These are phyloP conservation scores for Pyrgus malvae DNA, from an alignment of 2,888 invertebrate genomes.

Conservation along the genomic window DNA sequence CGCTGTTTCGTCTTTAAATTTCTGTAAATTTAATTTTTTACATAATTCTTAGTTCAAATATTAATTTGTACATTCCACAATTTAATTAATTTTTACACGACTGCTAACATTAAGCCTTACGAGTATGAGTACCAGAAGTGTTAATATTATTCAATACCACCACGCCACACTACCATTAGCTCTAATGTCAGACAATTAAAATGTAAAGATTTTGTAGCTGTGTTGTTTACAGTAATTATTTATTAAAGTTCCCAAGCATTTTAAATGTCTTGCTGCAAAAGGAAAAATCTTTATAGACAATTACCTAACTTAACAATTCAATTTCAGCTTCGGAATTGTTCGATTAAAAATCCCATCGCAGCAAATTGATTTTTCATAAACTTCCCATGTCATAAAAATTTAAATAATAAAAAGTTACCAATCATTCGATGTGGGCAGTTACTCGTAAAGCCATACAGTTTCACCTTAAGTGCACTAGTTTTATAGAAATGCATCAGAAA, in stretches of 20 bases:
- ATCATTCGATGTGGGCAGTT: too few species aligned
- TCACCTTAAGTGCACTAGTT: too few species aligned
- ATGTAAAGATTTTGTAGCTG: not conserved
- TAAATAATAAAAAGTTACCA: too few species aligned
- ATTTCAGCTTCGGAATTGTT: not conserved
- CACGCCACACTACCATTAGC: conserved; percentile 1
- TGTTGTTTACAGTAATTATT: not conserved
- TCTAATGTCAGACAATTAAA: conserved; percentile 2
- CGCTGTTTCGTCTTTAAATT: too few species aligned
- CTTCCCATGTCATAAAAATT: not conserved
- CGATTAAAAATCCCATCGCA: not conserved
- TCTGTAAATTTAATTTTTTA: too few species aligned
- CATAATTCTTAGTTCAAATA: too few species aligned
- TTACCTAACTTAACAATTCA: not conserved
- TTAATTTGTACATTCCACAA: not conserved
- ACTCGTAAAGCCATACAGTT: too few species aligned
- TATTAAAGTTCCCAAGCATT: too few species aligned
- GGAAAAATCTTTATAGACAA: too few species aligned
- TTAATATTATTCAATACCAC: not conserved
- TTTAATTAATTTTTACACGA: not conserved
- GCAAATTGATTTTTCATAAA: not conserved
- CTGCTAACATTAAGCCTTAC: not conserved
- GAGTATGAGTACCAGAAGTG: not conserved
- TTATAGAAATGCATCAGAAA: not conserved
- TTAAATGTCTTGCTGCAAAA: too few species aligned